Evolutionary conservation across 2,797 vertebrate genomes (phyloP), one percentile per base, ranked within the genome.

Genomic region (Phylloscopus collybita): DNA sequence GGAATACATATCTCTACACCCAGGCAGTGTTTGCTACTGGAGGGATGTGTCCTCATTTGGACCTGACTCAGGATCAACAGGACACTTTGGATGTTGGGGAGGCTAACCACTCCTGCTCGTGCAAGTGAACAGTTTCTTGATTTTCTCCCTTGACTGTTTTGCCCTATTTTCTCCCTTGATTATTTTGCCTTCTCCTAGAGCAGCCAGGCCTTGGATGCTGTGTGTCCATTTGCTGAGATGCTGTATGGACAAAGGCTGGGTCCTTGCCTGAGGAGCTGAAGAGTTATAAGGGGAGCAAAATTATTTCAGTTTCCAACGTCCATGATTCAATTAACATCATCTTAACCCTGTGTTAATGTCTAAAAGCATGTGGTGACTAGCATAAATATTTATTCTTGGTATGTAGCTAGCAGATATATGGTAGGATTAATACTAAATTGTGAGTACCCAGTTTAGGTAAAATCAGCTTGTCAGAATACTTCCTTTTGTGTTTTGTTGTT

Each of bases 301-400:
- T 75, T 1, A 44, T 75, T 86, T 86, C 75, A 12, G 25, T 92
- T 76, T 86, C 56, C 61, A 64, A 6, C 2, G 3, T 53, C 13
- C 2, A 2, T 56, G 49, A 73, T 75, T 86, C 4, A 3, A 69
- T 65, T 89, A 59, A 17, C 69, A 36, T 65, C 57, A 57, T 61
- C 26, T 69, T 91, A 90, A 76, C 59, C 38, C 32, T 42, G 11
- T 59, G 27, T 62, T 90, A 86, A 76, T 16, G 30, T 47, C 38
- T 79, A 79, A 67, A 7, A 32, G 51, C 32, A 13, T 56, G 47
- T 69, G 49, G 49, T 79, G 85, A 30, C 47, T 66, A 53, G 56
- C 73, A 49, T 72, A 92, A 75, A 90, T 78, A 42, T 53, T 92
- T 92, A 70, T 91, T 86, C 30, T 80, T 75, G 26, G 8, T 76